Conservation (phyloP, 2,113 vertebrate species). For the Sturnus vulgaris region DNA sequence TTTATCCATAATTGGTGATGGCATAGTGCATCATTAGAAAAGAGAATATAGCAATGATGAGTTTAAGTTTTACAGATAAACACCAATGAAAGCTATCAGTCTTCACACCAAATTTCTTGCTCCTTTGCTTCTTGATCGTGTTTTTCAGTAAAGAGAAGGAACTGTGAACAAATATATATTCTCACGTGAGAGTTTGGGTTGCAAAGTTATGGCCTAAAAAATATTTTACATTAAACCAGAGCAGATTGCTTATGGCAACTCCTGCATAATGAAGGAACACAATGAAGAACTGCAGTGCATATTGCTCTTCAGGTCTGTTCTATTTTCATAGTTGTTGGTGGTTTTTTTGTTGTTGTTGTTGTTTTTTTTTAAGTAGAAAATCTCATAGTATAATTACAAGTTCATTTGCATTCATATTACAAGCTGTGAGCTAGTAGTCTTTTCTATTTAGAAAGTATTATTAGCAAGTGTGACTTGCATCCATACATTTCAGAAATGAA, state of each 20-base stretch:
- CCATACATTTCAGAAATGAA: conserved; percentile 45
- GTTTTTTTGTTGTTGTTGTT: no score
- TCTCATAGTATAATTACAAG: conserved; percentile 79
- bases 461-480: conserved; percentile 71
- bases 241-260: conserved; percentile 75
- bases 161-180: neutral
- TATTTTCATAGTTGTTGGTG: conserved; percentile 65
- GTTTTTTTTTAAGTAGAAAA: conserved; percentile 68
- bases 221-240: conserved; percentile 65
- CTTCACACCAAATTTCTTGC: neutral
- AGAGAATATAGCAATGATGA: neutral
- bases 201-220: conserved; percentile 62
- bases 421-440: conserved; percentile 72
- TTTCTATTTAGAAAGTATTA: conserved; percentile 73
- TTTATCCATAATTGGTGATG: neutral
- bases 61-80: neutral
- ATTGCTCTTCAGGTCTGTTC: conserved; percentile 75
- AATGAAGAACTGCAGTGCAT: conserved; percentile 74
- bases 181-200: conserved; percentile 28
- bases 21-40: neutral
- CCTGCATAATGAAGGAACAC: conserved; percentile 74
- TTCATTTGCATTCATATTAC: conserved; percentile 84
- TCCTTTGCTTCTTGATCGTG: neutral
- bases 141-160: neutral
- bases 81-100: neutral